Percentiles rank a stretch among this genome's conserved stretches.
These are phyloP conservation scores for Etia nguti DNA, from an alignment of 2,113 vertebrate genomes.

Conservation along the genomic window DNA sequence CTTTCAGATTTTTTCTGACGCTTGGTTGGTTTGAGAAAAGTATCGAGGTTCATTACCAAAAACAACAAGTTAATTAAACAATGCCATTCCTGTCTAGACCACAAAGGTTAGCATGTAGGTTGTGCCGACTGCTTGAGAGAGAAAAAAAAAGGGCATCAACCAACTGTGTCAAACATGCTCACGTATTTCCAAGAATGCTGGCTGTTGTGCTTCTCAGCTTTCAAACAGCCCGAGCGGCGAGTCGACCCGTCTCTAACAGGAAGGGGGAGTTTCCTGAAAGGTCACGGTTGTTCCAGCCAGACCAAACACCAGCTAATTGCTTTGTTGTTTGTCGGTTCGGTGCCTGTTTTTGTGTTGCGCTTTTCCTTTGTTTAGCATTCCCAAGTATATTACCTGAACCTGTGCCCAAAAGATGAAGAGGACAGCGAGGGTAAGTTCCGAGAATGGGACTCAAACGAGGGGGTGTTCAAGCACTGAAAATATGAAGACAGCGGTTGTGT, in stretches of 20 bases:
- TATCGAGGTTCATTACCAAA: not conserved
- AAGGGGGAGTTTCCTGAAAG: conserved; percentile 68
- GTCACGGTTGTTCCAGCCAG: conserved; percentile 61
- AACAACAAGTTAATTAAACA: not conserved
- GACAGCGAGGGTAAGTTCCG: conserved; percentile 1
- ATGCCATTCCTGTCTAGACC: not conserved
- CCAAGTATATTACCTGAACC: conserved; percentile 66
- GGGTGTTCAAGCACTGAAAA: conserved; percentile 12
- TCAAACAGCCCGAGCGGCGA: conserved; percentile 25
- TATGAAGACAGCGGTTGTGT: conserved; percentile 26
- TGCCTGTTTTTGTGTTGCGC: conserved; percentile 60
- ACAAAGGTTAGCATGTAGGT: not conserved
- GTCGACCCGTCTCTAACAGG: conserved; percentile 41
- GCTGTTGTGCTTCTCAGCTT: conserved; percentile 30
- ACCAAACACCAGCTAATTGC: conserved; percentile 70
- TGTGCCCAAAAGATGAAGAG: conserved; percentile 34
- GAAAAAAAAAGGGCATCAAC: not conserved
- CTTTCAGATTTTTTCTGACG: not conserved
- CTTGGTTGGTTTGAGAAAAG: not conserved
- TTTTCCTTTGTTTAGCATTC: conserved; percentile 69
- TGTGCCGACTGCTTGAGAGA: not conserved
- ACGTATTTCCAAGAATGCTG: conserved; percentile 21
- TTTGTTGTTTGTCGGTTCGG: conserved; percentile 55
- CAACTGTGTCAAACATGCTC: not conserved
- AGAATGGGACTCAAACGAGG: conserved; percentile 18